Base-by-base conservation (phyloP, 2,797 vertebrate species). In the Neostethus bicornis region DNA sequence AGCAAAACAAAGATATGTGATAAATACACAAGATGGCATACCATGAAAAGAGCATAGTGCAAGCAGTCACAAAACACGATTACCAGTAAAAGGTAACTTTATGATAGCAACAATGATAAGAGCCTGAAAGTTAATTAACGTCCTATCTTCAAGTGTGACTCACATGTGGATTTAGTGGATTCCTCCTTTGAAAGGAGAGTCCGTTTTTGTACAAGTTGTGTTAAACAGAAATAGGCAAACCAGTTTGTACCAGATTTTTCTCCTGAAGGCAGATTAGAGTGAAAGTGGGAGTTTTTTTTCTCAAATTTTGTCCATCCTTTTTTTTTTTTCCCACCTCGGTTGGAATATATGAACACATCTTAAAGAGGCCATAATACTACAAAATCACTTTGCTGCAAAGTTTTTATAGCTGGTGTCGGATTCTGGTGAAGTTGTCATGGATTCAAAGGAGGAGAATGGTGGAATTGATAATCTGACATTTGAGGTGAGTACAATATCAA, bases 401-500 rank as follows among this genome's bases (percentile, higher is more conserved):
- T 28, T 44, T 26, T 16, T 43, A 12, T 32, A 34, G 7, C 7
- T 16, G 13, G 4, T 21, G 5, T 25, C 14, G 29, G 10, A 12
- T 39, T 1, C 5, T 4, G 4, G 8, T 13, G 17, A 13, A 56
- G 9, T 35, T 14, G 1, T 20, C 4, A 87, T 71, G 84, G 69
- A 79, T 62, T 79, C 83, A 53, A 65, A 60, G 34, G 76, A 84
- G 66, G 66, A 87, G 20, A 72, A 54, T 25, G 62, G 73, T 10
- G 89, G 85, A 19, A 13, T 87, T 1, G 76, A 92, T 44, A 92
- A 91, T 76, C 77, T 75, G 54, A 67, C 63, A 16, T 93, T 92
- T 53, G 43, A 85, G 74, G 94, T 95, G 77, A 94, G 94, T 94
- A 85, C 12, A 10, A 38, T 26, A 2, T 34, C 9, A 14, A 34